phyloP scores from a whole-genome alignment of 2,113 vertebrate genomes.

The Sterrhoptilus dennistouni region DNA sequence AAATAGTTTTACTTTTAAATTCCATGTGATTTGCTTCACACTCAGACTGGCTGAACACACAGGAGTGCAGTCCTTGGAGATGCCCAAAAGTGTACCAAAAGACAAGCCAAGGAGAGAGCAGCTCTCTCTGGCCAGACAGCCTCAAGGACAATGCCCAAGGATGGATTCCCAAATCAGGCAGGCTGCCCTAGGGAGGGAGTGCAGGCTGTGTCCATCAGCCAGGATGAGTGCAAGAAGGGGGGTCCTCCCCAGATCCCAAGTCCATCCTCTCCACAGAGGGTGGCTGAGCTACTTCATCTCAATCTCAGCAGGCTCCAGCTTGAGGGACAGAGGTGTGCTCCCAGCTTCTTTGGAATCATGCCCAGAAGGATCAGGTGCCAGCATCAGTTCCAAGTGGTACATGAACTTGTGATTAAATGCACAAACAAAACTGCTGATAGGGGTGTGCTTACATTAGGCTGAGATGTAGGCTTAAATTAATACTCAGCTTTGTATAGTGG shows the following conservation, averaged over 20 bases:
- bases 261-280: not conserved
- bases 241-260: not conserved
- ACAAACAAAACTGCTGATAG: not conserved
- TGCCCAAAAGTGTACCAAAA: not conserved
- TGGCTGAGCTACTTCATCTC: not conserved
- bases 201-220: rapidly evolving
- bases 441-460: not conserved
- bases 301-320: not conserved
- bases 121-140: not conserved
- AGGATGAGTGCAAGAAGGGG: not conserved
- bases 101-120: not conserved
- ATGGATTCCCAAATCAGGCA: not conserved
- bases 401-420: not conserved
- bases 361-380: not conserved
- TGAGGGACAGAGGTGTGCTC: not conserved
- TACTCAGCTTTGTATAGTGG: not conserved
- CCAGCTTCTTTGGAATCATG: not conserved
- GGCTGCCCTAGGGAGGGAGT: not conserved
- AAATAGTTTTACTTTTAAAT: not conserved
- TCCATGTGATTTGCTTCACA: rapidly evolving
- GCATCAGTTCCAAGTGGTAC: not conserved
- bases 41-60: not conserved
- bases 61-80: not conserved
- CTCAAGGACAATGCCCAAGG: not conserved
- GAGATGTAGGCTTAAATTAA: not conserved